Base-by-base conservation (phyloP, 2,113 vertebrate species). In the Hymenochirus boettgeri region DNA sequence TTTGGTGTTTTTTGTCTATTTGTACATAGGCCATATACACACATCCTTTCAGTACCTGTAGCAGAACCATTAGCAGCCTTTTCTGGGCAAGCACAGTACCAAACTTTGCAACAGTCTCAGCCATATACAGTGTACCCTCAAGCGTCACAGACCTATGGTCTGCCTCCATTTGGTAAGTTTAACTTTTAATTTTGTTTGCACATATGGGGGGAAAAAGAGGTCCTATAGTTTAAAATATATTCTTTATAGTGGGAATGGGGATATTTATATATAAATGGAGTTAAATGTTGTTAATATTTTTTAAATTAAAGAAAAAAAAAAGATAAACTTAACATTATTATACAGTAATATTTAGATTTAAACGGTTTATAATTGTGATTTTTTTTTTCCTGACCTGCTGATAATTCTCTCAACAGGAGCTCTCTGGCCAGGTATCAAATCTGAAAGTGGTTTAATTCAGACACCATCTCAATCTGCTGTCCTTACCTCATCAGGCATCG, bases 371-470 rank as follows among this genome's bases (percentile, higher is more conserved):
- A 35, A 35, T 12, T 11, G 15, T 35, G 1, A 35, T 35, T 33
- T 33, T 7, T 33, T 9, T 33, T 31, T n/a, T 33, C 2, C 31
- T 33, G 10, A 35, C 7, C 33, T 35, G 9, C 15, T n/a, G n/a
- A n/a, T 35, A 8, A 35, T 35, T 46, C 42, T 23, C 6, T 59
- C 12, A 86, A 82, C 78, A 99, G 96, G 95, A 92, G 89, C 94
- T 87, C 89, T 98, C 92, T 99, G 96, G 96, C 96, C 95, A 83
- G 96, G 94, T 90, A 90, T 98, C 84, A 98, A 98, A 92, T 88
- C 93, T 79, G 95, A 97, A 89, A 92, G 90, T 85, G 92, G 89
- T 89, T 88, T 93, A 91, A 90, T 93, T 83, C 93, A 96, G 85
- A 85, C 89, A 71, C 86, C 90, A 89, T 93, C 92, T 87, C 91